Percentiles rank a stretch among this genome's conserved stretches.
Evolutionary conservation across 2,888 invertebrate species (phyloP).

Genomic region (Pterostichus niger): DNA sequence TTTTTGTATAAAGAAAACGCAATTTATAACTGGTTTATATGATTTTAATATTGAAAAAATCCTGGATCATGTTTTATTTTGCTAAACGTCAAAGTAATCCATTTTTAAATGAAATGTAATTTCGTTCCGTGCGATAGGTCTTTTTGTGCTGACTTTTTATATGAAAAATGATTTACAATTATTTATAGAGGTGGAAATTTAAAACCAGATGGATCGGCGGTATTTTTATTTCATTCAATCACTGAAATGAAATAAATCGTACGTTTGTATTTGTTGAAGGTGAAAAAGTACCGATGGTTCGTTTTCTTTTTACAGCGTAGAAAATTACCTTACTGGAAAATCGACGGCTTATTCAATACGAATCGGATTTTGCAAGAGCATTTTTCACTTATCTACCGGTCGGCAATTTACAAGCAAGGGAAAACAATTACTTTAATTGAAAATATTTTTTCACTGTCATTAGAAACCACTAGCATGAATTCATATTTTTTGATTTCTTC

Average conservation of each 20-base stretch:
- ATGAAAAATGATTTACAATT: constrained; percentile 25
- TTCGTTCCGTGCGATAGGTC: not conserved
- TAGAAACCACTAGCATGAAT: no score
- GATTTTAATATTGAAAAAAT: no score
- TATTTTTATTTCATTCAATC: constrained; percentile 26
- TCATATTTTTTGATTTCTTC: no score
- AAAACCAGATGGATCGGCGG: constrained; percentile 10
- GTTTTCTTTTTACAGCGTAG: constrained; percentile 10
- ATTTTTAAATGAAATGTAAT: constrained; percentile 29
- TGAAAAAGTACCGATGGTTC: constrained; percentile 21
- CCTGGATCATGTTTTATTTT: no score
- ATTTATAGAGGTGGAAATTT: constrained; percentile 29
- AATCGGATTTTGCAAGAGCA: not conserved
- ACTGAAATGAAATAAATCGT: constrained; percentile 11
- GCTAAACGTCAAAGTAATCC: constrained; percentile 17
- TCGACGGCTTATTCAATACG: constrained; percentile 1
- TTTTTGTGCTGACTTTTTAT: not conserved
- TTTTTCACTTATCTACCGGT: not conserved
- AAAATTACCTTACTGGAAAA: constrained; percentile 8
- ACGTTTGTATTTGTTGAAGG: constrained; percentile 10
- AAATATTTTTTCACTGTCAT: not conserved
- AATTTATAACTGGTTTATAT: no score
- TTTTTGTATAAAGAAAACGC: no score
- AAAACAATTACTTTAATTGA: not conserved
- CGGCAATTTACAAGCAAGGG: not conserved